Evolutionary conservation across 2,888 invertebrate species (phyloP), one percentile per base, ranked within the genome.

Genomic region (Cataglyphis altisquamis): DNA sequence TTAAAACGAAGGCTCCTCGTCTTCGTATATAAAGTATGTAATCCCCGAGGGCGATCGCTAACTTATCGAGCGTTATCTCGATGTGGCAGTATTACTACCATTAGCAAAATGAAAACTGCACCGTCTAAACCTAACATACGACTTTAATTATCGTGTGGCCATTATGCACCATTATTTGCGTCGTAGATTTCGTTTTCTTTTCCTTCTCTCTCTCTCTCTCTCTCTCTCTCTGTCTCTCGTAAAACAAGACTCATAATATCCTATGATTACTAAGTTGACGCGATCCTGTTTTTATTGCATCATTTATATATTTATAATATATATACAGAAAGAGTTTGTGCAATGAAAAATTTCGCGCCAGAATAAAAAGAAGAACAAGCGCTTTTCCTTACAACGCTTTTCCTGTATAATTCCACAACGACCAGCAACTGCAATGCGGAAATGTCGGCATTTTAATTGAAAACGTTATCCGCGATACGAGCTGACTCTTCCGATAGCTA

Each of bases 391-490:
- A 41, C 0, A 77, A 39, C 1, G n/a, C 55, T 67, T 60, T 45
- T 68, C 15, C 18, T 70, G 85, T 87, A 87, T 85, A 87, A 86
- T 84, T 82, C 82, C 82, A 72, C 82, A 72, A 72, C 84, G 86
- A 85, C 86, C 88, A 91, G 89, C 29, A 90, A 90, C 89, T 90
- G 92, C 92, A 91, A 91, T 92, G 91, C 90, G 89, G 89, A 89
- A 88, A 90, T 90, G 91, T 90, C 92, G 90, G 90, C 88, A 90
- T 92, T 92, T 92, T 92, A 92, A 92, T 92, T 92, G 91, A 91
- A 91, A 91, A 91, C 87, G 78, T 87, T 86, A 85, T 74, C 70
- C 74, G 83, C 64, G 75, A 84, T 86, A 83, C 45, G 41, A 73
- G 39, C 63, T 63, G n/a, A 62, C 21, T 15, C 15, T n/a, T n/a